Base-by-base conservation (phyloP, 2,888 invertebrate species). In the Caenorhabditis panamensis region DNA sequence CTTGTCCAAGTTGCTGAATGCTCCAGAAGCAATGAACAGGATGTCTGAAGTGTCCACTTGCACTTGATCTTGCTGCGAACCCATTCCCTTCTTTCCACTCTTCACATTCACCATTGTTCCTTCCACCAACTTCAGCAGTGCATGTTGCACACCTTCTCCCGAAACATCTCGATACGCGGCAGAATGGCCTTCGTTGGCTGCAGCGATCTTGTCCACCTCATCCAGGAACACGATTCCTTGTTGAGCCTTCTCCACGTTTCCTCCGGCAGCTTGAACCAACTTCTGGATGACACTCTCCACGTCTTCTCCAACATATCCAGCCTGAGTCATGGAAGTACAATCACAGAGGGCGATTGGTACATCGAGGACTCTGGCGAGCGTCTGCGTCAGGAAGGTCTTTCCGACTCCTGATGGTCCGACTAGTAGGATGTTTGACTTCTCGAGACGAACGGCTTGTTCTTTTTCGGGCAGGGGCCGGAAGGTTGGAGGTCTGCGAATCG, bases 211-310 rank as follows among this genome's bases (percentile, higher is more conserved):
- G 92, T 99, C 99, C 20, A 99, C 97, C 92, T 99, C 99, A 92
- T 99, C 99, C 84, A 99, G 93, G 92, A 99, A 99, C 59, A 99
- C 97, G 87, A 99, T 99, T 61, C 98, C 94, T 89, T 96, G 96
- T 91, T 99, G 98, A 59, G 99, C 98, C 88, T 95, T 94, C 83
- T 99, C 98, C 86, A 99, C 96, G 89, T 96, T 96, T 92, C 96
- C 97, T 91, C 97, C 96, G 37, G 98, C 97, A 92, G 97, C 97
- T 92, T 97, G 97, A 1, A 93, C 91, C 69, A 98, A 93, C 91
- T 98, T 98, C 31, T 96, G 96, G 91, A 96, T 96, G 26, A 88
- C 86, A 54, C 83, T 84, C 41, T 88, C 88, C 16, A 85, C 88
- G 64, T 88, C 88, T 92, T 99, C 98, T 89, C 99, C 97, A 92